A percentile compares a stretch with the other conserved stretches of the same genome.
phyloP scores from a whole-genome alignment of 2,797 vertebrate genomes.

The Sebastes elongatus region DNA sequence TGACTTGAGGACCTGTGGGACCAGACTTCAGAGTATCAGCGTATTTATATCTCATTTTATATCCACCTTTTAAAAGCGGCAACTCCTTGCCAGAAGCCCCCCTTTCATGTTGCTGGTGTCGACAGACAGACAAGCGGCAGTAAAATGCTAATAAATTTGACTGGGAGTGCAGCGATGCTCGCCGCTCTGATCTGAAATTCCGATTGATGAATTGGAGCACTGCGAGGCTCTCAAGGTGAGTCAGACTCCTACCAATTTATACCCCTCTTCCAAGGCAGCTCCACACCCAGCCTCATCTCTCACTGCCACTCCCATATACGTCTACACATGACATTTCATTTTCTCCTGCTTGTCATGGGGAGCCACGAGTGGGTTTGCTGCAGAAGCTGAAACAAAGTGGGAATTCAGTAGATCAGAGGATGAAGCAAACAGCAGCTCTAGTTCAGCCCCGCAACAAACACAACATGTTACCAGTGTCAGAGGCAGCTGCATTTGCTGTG shows the following conservation, averaged over 20 bases:
- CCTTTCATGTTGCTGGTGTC: constrained; percentile 70
- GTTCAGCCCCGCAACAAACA: constrained; percentile 8
- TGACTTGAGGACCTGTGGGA: constrained; percentile 61
- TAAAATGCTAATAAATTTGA: constrained; percentile 79
- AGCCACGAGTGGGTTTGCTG: constrained; percentile 28
- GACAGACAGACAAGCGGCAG: constrained; percentile 64
- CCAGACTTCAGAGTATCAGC: constrained; percentile 51
- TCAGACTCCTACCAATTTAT: constrained; percentile 67
- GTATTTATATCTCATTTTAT: constrained; percentile 69
- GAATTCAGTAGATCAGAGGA: constrained; percentile 45
- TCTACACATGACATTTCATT: constrained; percentile 58
- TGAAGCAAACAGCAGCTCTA: constrained; percentile 31
- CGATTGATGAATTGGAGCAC: constrained; percentile 74
- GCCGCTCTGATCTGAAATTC: constrained; percentile 75
- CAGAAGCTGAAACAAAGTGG: constrained; percentile 46
- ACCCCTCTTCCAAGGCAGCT: constrained; percentile 44
- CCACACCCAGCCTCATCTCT: constrained; percentile 58
- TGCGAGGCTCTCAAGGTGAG: constrained; percentile 72
- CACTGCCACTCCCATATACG: constrained; percentile 55
- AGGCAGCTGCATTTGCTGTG: neutral
- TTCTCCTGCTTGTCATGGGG: constrained; percentile 49
- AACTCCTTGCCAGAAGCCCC: constrained; percentile 52
- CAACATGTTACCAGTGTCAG: constrained; percentile 2
- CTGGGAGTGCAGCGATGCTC: constrained; percentile 55
- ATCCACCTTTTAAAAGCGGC: constrained; percentile 59